Conservation (phyloP, 2,113 vertebrate species). For the Lampris megalopsis region DNA sequence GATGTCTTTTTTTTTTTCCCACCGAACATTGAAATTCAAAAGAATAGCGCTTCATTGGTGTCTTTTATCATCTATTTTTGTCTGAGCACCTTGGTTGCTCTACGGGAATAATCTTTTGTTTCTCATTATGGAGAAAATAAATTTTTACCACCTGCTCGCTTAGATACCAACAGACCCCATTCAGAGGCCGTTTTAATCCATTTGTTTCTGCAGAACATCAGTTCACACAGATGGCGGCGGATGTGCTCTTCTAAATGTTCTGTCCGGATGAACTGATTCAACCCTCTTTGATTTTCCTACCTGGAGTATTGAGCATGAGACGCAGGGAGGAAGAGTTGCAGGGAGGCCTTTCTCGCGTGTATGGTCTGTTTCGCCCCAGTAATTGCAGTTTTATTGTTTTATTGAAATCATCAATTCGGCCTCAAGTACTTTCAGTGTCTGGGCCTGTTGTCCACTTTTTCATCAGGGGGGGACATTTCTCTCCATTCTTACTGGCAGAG, state of each 20-base stretch:
- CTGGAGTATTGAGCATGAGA: too few species aligned
- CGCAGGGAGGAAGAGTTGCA: not conserved
- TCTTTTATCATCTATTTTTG: constrained; percentile 14
- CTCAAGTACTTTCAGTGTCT: not conserved
- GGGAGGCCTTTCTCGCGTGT: not conserved
- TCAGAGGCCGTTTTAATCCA: constrained; percentile 5
- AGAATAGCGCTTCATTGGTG: not conserved
- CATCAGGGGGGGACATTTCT: constrained; percentile 17
- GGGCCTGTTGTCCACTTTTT: not conserved
- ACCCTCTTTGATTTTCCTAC: too few species aligned
- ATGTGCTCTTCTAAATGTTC: too few species aligned
- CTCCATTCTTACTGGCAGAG: not conserved
- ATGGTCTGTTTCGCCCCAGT: constrained; percentile 13
- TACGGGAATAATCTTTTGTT: constrained; percentile 18
- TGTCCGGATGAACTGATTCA: too few species aligned
- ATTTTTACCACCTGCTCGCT: constrained; percentile 9
- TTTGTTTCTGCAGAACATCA: constrained; percentile 10
- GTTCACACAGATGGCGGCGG: not conserved
- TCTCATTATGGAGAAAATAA: not conserved
- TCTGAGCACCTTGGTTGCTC: constrained; percentile 20
- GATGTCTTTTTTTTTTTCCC: not conserved
- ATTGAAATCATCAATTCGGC: not conserved
- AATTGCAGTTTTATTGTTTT: not conserved
- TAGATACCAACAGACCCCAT: constrained; percentile 1
- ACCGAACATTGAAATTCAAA: constrained; percentile 7